These are phyloP conservation scores for Anas bahamensis DNA, from an alignment of 2,797 vertebrate species.

Conservation along the genomic window DNA sequence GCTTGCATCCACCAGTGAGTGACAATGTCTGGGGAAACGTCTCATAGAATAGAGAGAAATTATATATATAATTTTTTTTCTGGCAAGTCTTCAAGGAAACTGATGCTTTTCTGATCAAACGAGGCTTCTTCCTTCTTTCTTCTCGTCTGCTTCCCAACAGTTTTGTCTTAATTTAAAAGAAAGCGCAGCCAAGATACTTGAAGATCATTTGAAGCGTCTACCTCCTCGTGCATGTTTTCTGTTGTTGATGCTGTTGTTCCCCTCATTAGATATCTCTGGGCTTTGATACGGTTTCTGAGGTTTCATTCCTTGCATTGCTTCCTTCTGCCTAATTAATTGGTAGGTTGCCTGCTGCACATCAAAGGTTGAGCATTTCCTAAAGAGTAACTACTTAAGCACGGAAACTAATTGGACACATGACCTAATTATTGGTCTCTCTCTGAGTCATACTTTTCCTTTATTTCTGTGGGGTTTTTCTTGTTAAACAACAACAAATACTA, in stretches of 20 bases:
- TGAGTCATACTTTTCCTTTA: constrained; percentile 39
- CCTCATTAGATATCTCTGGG: constrained; percentile 59
- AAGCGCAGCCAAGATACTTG: background rate
- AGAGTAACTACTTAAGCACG: constrained; percentile 65
- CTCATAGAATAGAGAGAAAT: background rate
- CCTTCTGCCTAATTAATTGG: constrained; percentile 60
- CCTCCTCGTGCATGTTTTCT: constrained; percentile 17
- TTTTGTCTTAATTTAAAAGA: constrained; percentile 49
- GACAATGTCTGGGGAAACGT: background rate
- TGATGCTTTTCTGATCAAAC: constrained; percentile 8
- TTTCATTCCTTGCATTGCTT: constrained; percentile 57
- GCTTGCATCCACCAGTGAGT: background rate
- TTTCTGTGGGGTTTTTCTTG: constrained; percentile 55
- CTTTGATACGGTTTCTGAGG: constrained; percentile 56
- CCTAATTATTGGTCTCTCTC: constrained; percentile 68
- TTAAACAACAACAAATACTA: constrained; percentile 39
- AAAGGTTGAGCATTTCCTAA: constrained; percentile 58
- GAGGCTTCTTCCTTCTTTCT: background rate
- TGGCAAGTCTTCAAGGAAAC: constrained; percentile 37
- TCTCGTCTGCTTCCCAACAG: background rate
- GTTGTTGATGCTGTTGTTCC: constrained; percentile 34
- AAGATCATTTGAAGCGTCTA: background rate
- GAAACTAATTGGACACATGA: constrained; percentile 67
- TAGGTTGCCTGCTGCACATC: constrained; percentile 60
- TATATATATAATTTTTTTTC: background rate